phyloP scores from a whole-genome alignment of 2,797 vertebrate genomes.

The Acanthis flammea region DNA sequence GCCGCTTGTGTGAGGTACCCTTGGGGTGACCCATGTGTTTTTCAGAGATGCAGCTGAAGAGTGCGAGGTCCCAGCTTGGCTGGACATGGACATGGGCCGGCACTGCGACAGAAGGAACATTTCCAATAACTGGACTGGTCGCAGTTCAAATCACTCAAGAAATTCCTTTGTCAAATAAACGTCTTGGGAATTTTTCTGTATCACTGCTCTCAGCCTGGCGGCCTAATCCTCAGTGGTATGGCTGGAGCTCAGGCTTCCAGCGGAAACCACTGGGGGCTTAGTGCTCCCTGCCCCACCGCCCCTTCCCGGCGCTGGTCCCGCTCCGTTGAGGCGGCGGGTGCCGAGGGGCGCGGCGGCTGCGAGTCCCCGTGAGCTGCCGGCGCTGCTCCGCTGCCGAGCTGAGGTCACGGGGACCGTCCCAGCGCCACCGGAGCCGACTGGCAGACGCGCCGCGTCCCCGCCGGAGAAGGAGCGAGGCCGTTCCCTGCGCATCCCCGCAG shows the following conservation, averaged over 20 bases:
- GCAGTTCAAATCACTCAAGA: rapidly evolving
- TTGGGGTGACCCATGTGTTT: rapidly evolving
- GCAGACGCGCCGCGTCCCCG: not conserved
- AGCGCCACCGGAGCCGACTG: not conserved
- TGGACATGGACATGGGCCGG: rapidly evolving
- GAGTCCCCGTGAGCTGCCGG: not conserved
- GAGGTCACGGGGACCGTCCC: not conserved
- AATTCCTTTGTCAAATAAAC: not conserved
- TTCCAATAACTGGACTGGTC: not conserved
- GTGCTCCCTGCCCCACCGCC: rapidly evolving
- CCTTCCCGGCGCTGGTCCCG: rapidly evolving
- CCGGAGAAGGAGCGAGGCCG: not conserved
- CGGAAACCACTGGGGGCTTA: not conserved
- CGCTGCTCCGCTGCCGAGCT: not conserved
- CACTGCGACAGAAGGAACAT: not conserved
- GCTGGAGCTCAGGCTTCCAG: not conserved
- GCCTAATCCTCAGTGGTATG: not conserved
- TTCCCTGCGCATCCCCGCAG: not conserved
- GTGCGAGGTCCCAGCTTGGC: not conserved
- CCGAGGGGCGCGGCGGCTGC: not conserved
- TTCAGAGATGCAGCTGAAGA: not conserved
- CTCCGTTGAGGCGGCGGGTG: rapidly evolving
- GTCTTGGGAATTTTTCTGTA: not conserved
- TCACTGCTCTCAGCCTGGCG: not conserved
- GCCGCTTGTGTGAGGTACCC: not conserved